Conservation (phyloP, 2,113 vertebrate genomes). For the Tragulus kanchil region DNA sequence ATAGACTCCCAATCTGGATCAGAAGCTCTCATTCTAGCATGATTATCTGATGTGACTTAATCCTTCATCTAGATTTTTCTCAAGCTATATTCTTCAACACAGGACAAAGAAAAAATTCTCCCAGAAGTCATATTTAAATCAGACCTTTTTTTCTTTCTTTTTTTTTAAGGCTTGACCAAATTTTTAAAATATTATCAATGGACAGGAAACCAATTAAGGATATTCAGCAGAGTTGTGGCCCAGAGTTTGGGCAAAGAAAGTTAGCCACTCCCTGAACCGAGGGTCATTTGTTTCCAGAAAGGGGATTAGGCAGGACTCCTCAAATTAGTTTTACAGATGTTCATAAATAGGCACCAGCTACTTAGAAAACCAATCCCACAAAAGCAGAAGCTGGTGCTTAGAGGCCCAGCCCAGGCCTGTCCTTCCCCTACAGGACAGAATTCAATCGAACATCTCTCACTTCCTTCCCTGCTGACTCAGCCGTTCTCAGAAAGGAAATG, state of each 20-base stretch:
- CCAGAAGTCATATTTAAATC: conserved; percentile 13
- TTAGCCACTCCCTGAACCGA: background rate
- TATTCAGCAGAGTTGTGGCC: background rate
- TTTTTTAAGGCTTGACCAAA: background rate
- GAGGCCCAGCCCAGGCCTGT: background rate
- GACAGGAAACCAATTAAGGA: conserved; percentile 4
- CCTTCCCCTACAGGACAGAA: background rate
- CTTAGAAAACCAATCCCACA: background rate
- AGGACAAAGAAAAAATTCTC: background rate
- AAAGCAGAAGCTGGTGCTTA: conserved; percentile 26
- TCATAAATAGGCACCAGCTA: conserved; percentile 19
- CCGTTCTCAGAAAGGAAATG: conserved; percentile 62
- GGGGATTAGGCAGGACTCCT: background rate
- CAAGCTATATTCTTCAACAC: background rate
- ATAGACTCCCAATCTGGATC: background rate
- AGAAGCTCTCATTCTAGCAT: background rate
- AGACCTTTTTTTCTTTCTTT: background rate
- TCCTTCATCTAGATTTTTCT: background rate
- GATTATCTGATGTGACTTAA: background rate
- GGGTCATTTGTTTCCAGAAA: background rate
- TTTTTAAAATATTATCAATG: conserved; percentile 20
- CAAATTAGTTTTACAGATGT: background rate
- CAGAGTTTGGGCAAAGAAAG: background rate
- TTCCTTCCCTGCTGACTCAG: conserved; percentile 54
- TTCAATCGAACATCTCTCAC: background rate